Evolutionary conservation across 2,888 invertebrate species (phyloP).

Genomic region (Pheosia tremula): DNA sequence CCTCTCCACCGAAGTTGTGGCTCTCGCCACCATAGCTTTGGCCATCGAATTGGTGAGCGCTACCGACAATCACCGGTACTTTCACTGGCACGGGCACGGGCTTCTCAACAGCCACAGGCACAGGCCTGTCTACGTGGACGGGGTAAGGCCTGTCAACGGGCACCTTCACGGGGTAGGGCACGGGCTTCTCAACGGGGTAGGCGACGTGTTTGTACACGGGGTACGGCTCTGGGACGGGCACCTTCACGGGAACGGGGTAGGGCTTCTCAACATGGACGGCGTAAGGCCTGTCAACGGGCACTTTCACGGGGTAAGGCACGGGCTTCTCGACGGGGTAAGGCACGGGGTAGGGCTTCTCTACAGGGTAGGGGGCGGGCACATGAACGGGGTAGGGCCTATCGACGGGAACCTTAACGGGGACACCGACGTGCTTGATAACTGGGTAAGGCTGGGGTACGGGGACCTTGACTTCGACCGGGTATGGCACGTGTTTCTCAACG

Average conservation of each 20-base stretch:
- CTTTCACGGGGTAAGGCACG: slow-evolving; percentile 86
- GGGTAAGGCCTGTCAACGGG: slow-evolving; percentile 87
- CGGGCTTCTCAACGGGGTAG: slow-evolving; percentile 84
- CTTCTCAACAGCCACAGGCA: slow-evolving; percentile 80
- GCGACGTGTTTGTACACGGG: slow-evolving; percentile 88
- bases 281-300: slow-evolving; percentile 86
- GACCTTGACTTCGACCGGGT: slow-evolving; percentile 89
- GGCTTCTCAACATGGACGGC: slow-evolving; percentile 82
- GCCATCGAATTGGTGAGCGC: slow-evolving; percentile 39
- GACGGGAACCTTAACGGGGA: slow-evolving; percentile 88
- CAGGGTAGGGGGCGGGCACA: slow-evolving; percentile 85
- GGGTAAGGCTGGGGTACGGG: slow-evolving; percentile 91
- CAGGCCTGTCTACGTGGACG: slow-evolving; percentile 79
- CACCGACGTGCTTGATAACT: slow-evolving; percentile 86
- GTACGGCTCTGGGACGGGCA: slow-evolving; percentile 84
- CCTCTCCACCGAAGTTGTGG: slow-evolving; percentile 24
- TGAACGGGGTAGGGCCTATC: slow-evolving; percentile 89
- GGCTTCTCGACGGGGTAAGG: slow-evolving; percentile 87
- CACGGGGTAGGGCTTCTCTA: slow-evolving; percentile 86
- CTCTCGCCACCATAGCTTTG: slow-evolving; percentile 44
- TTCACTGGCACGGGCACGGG: slow-evolving; percentile 84
- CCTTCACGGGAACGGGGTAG: slow-evolving; percentile 82
- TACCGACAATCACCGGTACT: slow-evolving; percentile 68
- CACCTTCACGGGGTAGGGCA: slow-evolving; percentile 87
- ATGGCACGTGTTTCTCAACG: slow-evolving; percentile 89